Evolutionary conservation across 1,140 invertebrate species (phyloP), one percentile per base, ranked within the genome.

Genomic region (Lepidotrigona ventralis): DNA sequence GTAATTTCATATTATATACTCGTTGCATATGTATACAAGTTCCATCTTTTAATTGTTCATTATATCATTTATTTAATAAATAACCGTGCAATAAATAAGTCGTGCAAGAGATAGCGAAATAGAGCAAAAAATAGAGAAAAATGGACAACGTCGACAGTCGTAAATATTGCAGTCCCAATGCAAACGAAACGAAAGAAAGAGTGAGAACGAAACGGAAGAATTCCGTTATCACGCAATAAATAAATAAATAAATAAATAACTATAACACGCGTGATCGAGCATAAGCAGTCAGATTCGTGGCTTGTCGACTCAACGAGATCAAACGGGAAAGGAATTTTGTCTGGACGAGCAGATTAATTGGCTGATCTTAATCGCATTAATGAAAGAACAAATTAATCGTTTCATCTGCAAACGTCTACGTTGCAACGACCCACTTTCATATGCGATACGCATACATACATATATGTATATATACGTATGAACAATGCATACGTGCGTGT

Each of bases 351-450:
- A 70, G 70, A 70, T 85, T 89, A 89, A 86, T 89, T 80, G 78
- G 66, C 60, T 69, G 84, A 77, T 78, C 74, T 85, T 85, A 89
- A 87, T 87, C 64, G 77, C 54, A 90, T 87, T 85, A 90, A 91
- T 90, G 88, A 88, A 81, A 78, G 73, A 63, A 33, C 80, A 56
- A 54, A 71, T 81, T 81, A 83, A 86, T 89, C 77, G 64, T 81
- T 83, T 80, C 68, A 80, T 87, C 69, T 74, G 39, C 63, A 70
- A 75, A 46, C 39, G 39, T 46, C 88, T 73, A 66, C 69, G 86
- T 91, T 88, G 91, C 90, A 88, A 85, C 88, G 91, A 92, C 90
- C 91, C 85, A 91, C 75, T 90, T 93, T 58, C 54, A 86, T 75
- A 77, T 74, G 70, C 71, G 79, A 68, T 54, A 76, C 73, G 23